Evolutionary conservation across 2,888 invertebrate species (phyloP).

Genomic region (Pherbina coryleti): DNA sequence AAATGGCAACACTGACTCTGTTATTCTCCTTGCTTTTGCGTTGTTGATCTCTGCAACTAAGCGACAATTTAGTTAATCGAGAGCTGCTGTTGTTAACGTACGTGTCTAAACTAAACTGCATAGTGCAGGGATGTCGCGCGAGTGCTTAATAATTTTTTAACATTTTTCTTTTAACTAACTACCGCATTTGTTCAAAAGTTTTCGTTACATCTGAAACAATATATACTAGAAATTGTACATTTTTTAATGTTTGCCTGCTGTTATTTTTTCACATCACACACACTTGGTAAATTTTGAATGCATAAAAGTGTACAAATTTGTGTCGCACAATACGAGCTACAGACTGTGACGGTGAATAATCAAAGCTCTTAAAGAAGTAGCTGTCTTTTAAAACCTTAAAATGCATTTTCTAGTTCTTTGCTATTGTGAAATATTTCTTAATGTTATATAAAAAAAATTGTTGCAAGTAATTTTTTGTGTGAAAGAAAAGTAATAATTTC

Average conservation of each 20-base stretch:
- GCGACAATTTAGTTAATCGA: constrained; percentile 39
- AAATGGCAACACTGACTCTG: too few relatives aligned
- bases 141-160: constrained; percentile 13
- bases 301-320: constrained; percentile 2
- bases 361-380: too few relatives aligned
- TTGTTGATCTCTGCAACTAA: background rate
- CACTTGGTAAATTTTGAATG: background rate
- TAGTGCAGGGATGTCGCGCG: background rate
- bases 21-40: background rate
- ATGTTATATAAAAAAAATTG: background rate
- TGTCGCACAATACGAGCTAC: background rate
- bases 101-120: constrained; percentile 11
- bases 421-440: too few relatives aligned
- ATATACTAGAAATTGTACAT: background rate
- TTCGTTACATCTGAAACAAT: background rate
- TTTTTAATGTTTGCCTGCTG: background rate
- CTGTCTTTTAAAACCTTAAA: too few relatives aligned
- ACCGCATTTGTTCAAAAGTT: background rate
- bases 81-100: constrained; percentile 42
- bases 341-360: background rate
- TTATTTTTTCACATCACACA: background rate
- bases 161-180: background rate
- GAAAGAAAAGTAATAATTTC: too few relatives aligned
- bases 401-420: too few relatives aligned
- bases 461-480: too few relatives aligned